phyloP scores from a whole-genome alignment of 2,113 vertebrate genomes.

The Cynopterus brachyotis region DNA sequence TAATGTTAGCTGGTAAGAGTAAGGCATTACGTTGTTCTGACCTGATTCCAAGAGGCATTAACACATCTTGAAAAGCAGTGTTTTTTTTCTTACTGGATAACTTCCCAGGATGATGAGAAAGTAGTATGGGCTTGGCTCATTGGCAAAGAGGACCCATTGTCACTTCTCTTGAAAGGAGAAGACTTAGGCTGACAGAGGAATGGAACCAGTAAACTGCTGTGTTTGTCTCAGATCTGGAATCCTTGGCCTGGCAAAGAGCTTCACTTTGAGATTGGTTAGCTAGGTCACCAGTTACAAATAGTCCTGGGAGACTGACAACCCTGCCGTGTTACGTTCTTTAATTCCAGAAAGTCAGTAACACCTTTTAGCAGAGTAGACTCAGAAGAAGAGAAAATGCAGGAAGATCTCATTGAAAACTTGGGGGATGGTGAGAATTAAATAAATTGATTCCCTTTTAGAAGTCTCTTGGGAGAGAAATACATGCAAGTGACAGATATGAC shows the following conservation, averaged over 20 bases:
- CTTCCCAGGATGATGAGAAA: neutral
- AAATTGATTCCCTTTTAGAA: neutral
- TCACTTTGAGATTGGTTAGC: neutral
- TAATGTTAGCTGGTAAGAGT: constrained; percentile 1
- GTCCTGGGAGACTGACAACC: neutral
- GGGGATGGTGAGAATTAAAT: neutral
- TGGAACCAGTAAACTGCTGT: neutral
- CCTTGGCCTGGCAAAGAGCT: neutral
- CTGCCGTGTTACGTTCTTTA: too few relatives aligned
- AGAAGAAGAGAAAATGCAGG: neutral
- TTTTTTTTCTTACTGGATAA: neutral
- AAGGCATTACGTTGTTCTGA: neutral
- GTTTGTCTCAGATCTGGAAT: neutral
- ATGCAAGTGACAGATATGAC: neutral
- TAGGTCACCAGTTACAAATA: neutral
- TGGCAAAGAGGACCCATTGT: neutral
- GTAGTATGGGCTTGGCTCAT: neutral
- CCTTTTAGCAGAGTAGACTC: neutral
- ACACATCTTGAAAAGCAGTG: neutral
- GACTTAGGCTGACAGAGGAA: neutral
- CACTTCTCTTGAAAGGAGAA: neutral
- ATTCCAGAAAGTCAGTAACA: neutral
- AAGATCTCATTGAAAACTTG: constrained; percentile 7
- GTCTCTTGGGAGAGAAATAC: neutral
- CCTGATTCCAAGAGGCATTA: constrained; percentile 12